Percentiles rank a stretch among this genome's conserved stretches.
Evolutionary conservation across 2,113 vertebrate genomes (phyloP).

Genomic region (Verasper variegatus): DNA sequence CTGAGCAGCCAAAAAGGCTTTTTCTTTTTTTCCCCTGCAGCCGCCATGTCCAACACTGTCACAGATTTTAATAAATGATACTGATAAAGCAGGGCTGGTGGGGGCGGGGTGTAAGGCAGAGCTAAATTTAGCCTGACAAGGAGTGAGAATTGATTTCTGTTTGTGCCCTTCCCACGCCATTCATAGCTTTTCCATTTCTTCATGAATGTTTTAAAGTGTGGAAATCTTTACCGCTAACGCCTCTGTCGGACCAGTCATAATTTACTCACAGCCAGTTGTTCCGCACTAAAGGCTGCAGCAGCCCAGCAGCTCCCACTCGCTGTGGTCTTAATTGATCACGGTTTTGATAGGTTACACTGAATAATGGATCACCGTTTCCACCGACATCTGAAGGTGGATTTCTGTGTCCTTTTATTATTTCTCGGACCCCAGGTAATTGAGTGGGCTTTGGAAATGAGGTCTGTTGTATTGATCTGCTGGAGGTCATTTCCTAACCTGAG

Average conservation of each 20-base stretch:
- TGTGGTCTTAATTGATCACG: conserved; percentile 53
- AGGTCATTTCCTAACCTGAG: conserved; percentile 34
- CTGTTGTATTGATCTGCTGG: conserved; percentile 50
- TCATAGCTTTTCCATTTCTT: conserved; percentile 49
- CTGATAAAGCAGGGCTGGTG: conserved; percentile 42
- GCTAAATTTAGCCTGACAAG: conserved; percentile 52
- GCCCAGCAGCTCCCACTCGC: conserved; percentile 28
- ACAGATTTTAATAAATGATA: conserved; percentile 77
- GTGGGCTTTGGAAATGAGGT: conserved; percentile 41
- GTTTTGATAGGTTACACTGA: conserved; percentile 57
- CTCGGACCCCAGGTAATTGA: conserved; percentile 45
- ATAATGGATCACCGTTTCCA: conserved; percentile 71
- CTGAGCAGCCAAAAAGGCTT: conserved; percentile 56
- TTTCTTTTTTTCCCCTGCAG: conserved; percentile 25
- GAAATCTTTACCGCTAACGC: too few species aligned
- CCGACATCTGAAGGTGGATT: conserved; percentile 31
- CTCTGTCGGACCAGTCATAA: not conserved
- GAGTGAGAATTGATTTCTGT: conserved; percentile 51
- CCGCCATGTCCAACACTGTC: conserved; percentile 49
- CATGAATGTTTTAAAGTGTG: conserved; percentile 17
- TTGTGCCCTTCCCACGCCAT: conserved; percentile 11
- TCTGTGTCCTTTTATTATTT: conserved; percentile 47
- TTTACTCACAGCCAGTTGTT: conserved; percentile 21
- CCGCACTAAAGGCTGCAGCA: not conserved
- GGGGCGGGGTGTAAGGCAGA: conserved; percentile 3